Evolutionary conservation across 2,888 invertebrate genomes (phyloP).

Genomic region (Athalia rosae): DNA sequence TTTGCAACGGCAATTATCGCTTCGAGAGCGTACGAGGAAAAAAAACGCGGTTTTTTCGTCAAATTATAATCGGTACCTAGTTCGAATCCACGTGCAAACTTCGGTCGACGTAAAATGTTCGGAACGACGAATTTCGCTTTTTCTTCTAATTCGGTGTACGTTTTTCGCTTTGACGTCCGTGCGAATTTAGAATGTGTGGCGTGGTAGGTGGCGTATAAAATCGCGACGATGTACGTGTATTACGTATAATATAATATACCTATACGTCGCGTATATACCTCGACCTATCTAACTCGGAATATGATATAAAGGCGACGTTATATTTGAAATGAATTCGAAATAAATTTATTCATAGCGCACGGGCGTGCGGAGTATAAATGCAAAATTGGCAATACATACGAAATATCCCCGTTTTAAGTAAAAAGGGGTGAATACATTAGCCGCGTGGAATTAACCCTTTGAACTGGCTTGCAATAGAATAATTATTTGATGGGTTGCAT

Average conservation of each 20-base stretch:
- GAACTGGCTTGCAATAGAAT: conserved; percentile 68
- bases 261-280: too few species aligned
- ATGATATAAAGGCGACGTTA: conserved; percentile 43
- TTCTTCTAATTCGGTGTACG: too few species aligned
- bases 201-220: too few species aligned
- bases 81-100: background rate
- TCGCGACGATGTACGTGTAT: too few species aligned
- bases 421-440: conserved; percentile 74
- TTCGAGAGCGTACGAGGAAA: conserved; percentile 1
- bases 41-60: background rate
- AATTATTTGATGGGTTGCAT: conserved; percentile 56
- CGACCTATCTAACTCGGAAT: conserved; percentile 20
- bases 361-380: conserved; percentile 67
- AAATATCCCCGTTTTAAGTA: conserved; percentile 73
- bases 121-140: background rate
- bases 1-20: conserved; percentile 31
- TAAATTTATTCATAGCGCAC: conserved; percentile 73
- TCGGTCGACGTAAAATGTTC: background rate
- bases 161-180: background rate
- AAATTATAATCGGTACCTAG: background rate
- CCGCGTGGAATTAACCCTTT: conserved; percentile 70
- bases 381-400: conserved; percentile 74
- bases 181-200: background rate
- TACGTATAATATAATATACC: too few species aligned
- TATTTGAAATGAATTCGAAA: conserved; percentile 68